These are phyloP conservation scores for Antennarius maculatus DNA, from an alignment of 2,797 vertebrate species.

Conservation along the genomic window DNA sequence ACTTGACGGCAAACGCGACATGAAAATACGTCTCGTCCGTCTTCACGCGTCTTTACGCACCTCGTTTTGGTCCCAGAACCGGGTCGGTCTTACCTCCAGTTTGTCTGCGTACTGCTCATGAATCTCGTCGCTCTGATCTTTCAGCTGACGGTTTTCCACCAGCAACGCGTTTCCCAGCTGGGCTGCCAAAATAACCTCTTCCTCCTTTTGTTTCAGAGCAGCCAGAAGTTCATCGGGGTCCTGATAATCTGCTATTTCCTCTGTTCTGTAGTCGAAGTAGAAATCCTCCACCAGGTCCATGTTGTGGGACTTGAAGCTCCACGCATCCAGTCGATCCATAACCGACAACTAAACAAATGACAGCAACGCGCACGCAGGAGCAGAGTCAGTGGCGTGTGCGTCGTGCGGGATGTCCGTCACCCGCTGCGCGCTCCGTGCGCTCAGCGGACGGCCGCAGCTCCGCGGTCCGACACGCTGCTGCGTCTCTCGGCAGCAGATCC, in stretches of 20 bases:
- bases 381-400: background rate
- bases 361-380: background rate
- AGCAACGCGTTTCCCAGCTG: constrained; percentile 85
- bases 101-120: constrained; percentile 76
- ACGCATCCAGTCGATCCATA: constrained; percentile 74
- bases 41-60: too few relatives aligned
- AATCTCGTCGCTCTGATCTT: constrained; percentile 73
- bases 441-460: background rate
- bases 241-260: constrained; percentile 75
- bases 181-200: constrained; percentile 85
- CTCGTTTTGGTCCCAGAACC: too few relatives aligned
- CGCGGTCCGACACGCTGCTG: constrained; percentile 27
- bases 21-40: too few relatives aligned
- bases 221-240: constrained; percentile 77
- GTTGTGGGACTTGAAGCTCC: constrained; percentile 67
- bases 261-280: constrained; percentile 73
- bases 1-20: too few relatives aligned
- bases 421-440: constrained; percentile 6
- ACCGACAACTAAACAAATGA: background rate
- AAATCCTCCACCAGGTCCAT: constrained; percentile 77
- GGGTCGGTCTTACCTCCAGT: constrained; percentile 77
- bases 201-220: constrained; percentile 83
- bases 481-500: constrained; percentile 61
- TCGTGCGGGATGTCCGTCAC: background rate
- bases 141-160: constrained; percentile 81